Conservation (phyloP, 2,113 vertebrate species). For the Pseudorhombus dupliciocellatus region DNA sequence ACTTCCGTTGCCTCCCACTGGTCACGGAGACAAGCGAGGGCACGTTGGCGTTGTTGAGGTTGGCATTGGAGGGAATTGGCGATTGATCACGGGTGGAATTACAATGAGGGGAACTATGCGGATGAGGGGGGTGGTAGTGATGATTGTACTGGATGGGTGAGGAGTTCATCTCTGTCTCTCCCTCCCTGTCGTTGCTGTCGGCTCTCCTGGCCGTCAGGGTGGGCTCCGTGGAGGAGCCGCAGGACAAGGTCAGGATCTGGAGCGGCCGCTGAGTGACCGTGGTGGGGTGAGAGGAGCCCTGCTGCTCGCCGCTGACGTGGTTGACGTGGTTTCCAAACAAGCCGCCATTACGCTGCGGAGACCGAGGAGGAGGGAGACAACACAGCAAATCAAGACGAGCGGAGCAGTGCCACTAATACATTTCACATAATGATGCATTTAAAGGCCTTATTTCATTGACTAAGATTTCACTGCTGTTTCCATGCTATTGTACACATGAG, state of each 20-base stretch:
- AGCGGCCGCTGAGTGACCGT: slow-evolving; percentile 95
- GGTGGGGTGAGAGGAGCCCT: slow-evolving; percentile 86
- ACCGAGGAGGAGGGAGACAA: neutral
- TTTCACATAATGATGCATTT: neutral
- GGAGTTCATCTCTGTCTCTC: slow-evolving; percentile 65
- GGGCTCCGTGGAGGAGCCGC: slow-evolving; percentile 81
- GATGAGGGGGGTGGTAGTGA: slow-evolving; percentile 79
- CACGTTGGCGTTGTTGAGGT: slow-evolving; percentile 97
- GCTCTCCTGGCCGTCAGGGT: slow-evolving; percentile 29
- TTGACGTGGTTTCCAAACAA: slow-evolving; percentile 95
- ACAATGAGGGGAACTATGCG: slow-evolving; percentile 76
- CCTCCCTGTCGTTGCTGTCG: slow-evolving; percentile 21
- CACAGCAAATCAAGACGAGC: neutral
- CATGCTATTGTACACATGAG: too few relatives aligned
- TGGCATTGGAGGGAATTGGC: slow-evolving; percentile 92
- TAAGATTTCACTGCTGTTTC: too few relatives aligned
- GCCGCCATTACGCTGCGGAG: slow-evolving; percentile 90
- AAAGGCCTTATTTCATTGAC: too few relatives aligned
- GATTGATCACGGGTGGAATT: slow-evolving; percentile 86
- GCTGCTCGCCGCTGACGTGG: slow-evolving; percentile 87
- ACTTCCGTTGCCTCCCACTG: slow-evolving; percentile 80
- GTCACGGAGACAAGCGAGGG: slow-evolving; percentile 86
- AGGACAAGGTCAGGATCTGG: slow-evolving; percentile 89
- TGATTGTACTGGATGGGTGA: slow-evolving; percentile 86
- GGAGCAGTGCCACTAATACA: neutral